phyloP scores from a whole-genome alignment of 1,140 invertebrate genomes.

The Hypsibius dujardini region DNA sequence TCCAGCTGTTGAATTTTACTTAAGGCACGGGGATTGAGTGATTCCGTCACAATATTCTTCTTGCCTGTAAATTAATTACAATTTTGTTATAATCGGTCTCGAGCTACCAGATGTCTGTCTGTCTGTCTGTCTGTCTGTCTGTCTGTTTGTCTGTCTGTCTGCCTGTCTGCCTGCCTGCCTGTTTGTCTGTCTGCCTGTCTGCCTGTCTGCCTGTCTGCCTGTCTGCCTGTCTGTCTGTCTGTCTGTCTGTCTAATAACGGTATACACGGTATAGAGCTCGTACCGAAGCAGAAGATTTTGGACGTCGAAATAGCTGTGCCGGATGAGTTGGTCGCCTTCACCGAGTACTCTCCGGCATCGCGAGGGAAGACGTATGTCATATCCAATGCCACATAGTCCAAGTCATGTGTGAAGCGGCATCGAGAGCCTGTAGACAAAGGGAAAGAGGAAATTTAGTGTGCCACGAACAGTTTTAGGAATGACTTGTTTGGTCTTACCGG shows the following conservation, averaged over 20 bases:
- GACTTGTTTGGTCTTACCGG: conserved; percentile 45
- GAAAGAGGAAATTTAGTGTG: conserved; percentile 21
- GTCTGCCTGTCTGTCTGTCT: no score
- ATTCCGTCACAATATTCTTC: conserved; percentile 69
- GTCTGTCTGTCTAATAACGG: conserved; percentile 10
- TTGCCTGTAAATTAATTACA: conserved; percentile 44
- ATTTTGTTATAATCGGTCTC: background rate
- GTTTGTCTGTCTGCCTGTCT: no score
- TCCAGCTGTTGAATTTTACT: conserved; percentile 79
- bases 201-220: no score
- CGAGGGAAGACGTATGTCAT: conserved; percentile 80
- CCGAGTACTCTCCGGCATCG: conserved; percentile 90
- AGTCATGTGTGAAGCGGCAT: conserved; percentile 81
- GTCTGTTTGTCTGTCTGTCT: no score
- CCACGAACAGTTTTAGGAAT: conserved; percentile 14
- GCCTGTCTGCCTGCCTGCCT: no score
- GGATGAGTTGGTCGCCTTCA: conserved; percentile 65
- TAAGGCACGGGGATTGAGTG: conserved; percentile 85
- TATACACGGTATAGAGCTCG: conserved; percentile 20
- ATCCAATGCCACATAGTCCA: conserved; percentile 82
- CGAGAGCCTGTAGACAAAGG: conserved; percentile 45
- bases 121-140: no score
- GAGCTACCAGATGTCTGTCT: no score
- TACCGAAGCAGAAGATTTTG: conserved; percentile 49
- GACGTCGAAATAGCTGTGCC: conserved; percentile 83